Base-by-base conservation (phyloP, 2,888 invertebrate genomes). In the Scaptomyza caliginosa region DNA sequence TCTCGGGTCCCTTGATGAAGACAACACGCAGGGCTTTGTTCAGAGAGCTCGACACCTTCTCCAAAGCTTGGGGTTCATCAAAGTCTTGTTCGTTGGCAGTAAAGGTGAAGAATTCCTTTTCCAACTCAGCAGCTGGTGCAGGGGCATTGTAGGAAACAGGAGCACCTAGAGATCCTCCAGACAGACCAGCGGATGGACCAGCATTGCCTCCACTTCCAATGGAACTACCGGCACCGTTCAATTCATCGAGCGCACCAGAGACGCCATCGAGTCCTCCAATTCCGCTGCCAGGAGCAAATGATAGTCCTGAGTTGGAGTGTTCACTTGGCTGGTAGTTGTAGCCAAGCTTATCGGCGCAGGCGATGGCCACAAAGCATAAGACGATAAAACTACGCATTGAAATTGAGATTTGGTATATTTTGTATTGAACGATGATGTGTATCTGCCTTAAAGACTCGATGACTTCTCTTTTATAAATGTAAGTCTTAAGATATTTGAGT, bases 1-100 rank as follows among this genome's bases (percentile, higher is more conserved):
- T 86, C 72, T 89, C 89, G 13, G 89, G 89, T 49, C 84, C 84
- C 73, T 85, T 87, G 54, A 89, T 87, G 70, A 89, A 88, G 26
- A 89, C 60, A 32, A 89, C 86, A 2, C 86, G 86, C 21, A 88
- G 77, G 32, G 50, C 83, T 51, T 88, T 88, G 58, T 89, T 88
- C 39, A 89, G 19, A 0, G 87, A 62, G 52, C 69, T 66, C 7
- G 81, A 64, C 1, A 83, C 69, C n/a, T 78, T 74, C 19, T 82
- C 73, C 11, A 69, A 56, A 19, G 72, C 49, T 26, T 72, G 52
- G 4, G 78, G 74, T 26, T 87, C 78, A 59, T 89, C 74, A 21
- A 85, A 81, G 19, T 74, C 77, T 28, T 80, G 76, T 39, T 89
- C 87, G 50, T 89, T 88, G 40, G 88, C 89, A 24, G 73, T 62